Conservation (phyloP, 1,140 invertebrate species). For the Drosophila lini region DNA sequence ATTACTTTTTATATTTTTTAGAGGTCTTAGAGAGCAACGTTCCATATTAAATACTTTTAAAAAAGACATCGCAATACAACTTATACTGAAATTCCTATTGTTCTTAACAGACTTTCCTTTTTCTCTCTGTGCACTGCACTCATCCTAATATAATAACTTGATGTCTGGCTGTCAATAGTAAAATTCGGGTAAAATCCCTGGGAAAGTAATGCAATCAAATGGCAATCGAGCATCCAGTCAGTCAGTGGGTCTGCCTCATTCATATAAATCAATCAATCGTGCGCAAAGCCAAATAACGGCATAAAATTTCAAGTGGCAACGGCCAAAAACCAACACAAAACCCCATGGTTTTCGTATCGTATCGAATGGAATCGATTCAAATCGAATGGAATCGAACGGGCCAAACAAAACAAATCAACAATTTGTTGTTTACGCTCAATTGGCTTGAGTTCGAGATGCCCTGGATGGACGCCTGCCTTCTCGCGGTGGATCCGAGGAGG, state of each 20-base stretch:
- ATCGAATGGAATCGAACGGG: slow-evolving; percentile 18
- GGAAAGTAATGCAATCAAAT: slow-evolving; percentile 67
- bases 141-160: slow-evolving; percentile 7
- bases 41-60: too few species aligned
- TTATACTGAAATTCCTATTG: neutral
- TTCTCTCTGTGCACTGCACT: neutral
- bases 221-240: slow-evolving; percentile 34
- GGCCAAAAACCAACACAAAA: slow-evolving; percentile 45
- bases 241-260: slow-evolving; percentile 36
- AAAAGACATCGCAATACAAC: neutral
- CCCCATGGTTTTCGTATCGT: slow-evolving; percentile 4
- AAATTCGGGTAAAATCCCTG: slow-evolving; percentile 64
- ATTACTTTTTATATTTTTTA: neutral
- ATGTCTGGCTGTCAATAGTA: slow-evolving; percentile 12
- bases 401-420: slow-evolving; percentile 62
- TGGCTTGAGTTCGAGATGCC: slow-evolving; percentile 39
- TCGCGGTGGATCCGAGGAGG: slow-evolving; percentile 8
- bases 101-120: neutral
- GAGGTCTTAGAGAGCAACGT: neutral
- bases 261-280: slow-evolving; percentile 67
- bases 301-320: slow-evolving; percentile 57
- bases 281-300: slow-evolving; percentile 59
- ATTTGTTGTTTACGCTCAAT: slow-evolving; percentile 63
- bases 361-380: slow-evolving; percentile 15
- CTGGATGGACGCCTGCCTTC: slow-evolving; percentile 44